Conservation (phyloP, 2,113 vertebrate species). For the Larimichthys crocea region DNA sequence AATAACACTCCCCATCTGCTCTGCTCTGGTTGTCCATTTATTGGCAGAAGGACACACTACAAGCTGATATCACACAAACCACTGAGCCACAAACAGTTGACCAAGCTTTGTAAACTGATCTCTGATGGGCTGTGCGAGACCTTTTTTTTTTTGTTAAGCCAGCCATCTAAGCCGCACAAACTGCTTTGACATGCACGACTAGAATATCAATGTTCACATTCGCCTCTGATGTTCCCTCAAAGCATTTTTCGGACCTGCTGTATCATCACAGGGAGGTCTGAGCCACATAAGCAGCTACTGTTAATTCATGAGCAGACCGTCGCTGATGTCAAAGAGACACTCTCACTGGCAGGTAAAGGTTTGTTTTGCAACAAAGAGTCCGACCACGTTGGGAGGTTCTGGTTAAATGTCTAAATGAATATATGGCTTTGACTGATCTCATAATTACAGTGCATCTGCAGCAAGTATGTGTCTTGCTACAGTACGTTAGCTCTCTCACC, state of each 20-base stretch:
- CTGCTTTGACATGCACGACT: constrained; percentile 32
- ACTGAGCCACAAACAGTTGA: constrained; percentile 40
- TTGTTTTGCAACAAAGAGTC: constrained; percentile 31
- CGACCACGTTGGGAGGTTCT: constrained; percentile 42
- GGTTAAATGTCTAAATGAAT: constrained; percentile 49
- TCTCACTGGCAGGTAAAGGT: constrained; percentile 9
- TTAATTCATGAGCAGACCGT: constrained; percentile 44
- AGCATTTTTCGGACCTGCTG: constrained; percentile 42
- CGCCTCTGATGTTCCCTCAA: constrained; percentile 36
- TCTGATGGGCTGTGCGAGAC: constrained; percentile 20
- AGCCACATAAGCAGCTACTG: constrained; percentile 14
- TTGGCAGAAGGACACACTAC: constrained; percentile 17
- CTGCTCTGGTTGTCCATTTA: constrained; percentile 28
- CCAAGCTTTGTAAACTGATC: constrained; percentile 58
- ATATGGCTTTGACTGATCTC: constrained; percentile 60
- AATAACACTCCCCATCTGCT: constrained; percentile 39
- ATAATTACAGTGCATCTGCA: constrained; percentile 65
- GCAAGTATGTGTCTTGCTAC: constrained; percentile 45
- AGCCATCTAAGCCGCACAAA: constrained; percentile 11
- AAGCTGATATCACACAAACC: constrained; percentile 48
- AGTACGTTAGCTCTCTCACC: constrained; percentile 35
- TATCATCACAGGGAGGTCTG: constrained; percentile 18
- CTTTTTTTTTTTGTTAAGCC: constrained; percentile 13
- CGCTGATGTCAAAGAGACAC: not conserved
- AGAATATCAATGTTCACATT: constrained; percentile 50